Evolutionary conservation across 1,140 invertebrate species (phyloP), one percentile per base, ranked within the genome.

Genomic region (Conopomorpha cramerella): DNA sequence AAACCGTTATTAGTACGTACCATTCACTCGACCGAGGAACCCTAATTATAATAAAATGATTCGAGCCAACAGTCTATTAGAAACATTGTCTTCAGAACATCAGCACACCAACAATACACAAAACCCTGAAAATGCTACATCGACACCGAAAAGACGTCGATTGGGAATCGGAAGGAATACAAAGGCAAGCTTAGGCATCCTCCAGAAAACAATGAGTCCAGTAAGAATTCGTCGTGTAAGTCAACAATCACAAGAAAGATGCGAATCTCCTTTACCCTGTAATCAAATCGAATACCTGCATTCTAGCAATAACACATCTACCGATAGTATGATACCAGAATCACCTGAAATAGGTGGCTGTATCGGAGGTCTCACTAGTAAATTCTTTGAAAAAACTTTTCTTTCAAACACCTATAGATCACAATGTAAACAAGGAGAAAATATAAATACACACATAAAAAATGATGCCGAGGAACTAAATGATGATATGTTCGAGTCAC

Each of bases 261-360:
- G 58, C 51, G 64, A 66, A 36, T 71, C 66, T 3, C 70, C 70
- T 1, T 54, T 74, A 19, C 70, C 70, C 0, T 71, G 63, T 17
- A 74, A 74, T 51, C 68, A 74, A 57, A 46, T 66, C 11, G 59
- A 74, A 45, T 74, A 58, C 43, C 43, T 74, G 34, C 58, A 67
- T 34, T 61, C 64, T 0, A 42, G 28, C 7, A 48, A 48, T 11
- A 55, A 56, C 34, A 56, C 38, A 35, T 54, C 55, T 25, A 49
- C 16, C 10, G 29, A 23, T 10, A 39, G 49, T 36, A 51, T 65
- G 33, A 67, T 74, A 37, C 55, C 59, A 15, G 51, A 49, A 30
- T 56, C 60, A 2, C 53, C 60, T 30, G 28, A 30, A 3, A 7
- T 30, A 11, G 11, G 11, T 30, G 28, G 10, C 13, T 4, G 13